Base-by-base conservation (phyloP, 1,140 invertebrate genomes). In the Catajapyx aquilonaris region DNA sequence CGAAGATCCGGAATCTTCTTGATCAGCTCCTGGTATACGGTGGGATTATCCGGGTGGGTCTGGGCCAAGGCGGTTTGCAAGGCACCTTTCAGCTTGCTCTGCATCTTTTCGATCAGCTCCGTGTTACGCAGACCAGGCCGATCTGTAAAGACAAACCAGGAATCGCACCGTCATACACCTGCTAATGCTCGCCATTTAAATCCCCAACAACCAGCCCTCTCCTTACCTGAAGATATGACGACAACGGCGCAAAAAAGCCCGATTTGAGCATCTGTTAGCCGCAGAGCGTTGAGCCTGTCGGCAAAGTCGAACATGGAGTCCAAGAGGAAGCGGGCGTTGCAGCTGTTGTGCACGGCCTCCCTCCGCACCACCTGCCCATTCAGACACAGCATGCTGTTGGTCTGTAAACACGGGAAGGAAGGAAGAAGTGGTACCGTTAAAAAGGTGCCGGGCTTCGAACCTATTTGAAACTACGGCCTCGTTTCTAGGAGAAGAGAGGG, bases 241-340 rank as follows among this genome's bases (percentile, higher is more conserved):
- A 95, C 86, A 32, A 94, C 78, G 38, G 88, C 84, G 61, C 84
- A 91, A 61, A 95, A 91, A 1, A 97, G 64, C 20, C 85, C 88
- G 38, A 96, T 71, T 54, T 96, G 87, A 20, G 81, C 77, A 53
- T 96, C 91, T 9, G 79, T 79, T 35, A 97, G 62, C 50, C 78
- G 71, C 52, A 95, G 69, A 5, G 73, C 70, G 54, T 94, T 93
- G 55, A 96, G 77, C 44, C 85, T 69, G 51, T 93, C 87, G 28
- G 88, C 85, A 58, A 97, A 93, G 50, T 95, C 91, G 55, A 96
- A 93, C 63, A 94, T 95, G 41, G 84, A 91, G 51, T 94, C 85
- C 58, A 94, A 80, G 20, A 97, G 71, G 54, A 93, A 94, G 45
- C 85, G 68, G 9, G 86, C 85, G 60, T 91, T 91, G 42, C 79